Evolutionary conservation across 2,888 invertebrate genomes (phyloP), one percentile per base, ranked within the genome.

Genomic region (Eilema depressum): DNA sequence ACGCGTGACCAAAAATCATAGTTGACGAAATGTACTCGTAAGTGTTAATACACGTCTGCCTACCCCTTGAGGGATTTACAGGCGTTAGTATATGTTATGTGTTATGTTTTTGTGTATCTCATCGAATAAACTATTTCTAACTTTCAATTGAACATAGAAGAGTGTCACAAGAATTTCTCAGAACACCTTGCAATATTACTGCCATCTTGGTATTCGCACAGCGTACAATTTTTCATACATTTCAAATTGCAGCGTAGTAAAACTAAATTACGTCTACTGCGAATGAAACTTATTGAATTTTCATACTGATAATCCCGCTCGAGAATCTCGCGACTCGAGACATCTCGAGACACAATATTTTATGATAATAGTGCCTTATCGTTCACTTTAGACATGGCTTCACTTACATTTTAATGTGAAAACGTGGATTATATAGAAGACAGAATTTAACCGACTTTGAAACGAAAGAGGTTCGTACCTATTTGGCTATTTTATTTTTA

Each of bases 201-300:
- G 17, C 30, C 56, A 8, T 56, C 17, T 25, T 56, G 8, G 8
- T 8, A 53, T 56, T 56, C 56, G 23, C n/a, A 53, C 30, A 14
- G 56, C 28, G 26, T 26, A 47, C 56, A 17, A n/a, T 59, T 37
- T 59, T 66, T 66, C 57, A 17, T 59, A 66, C 37, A 63, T 63
- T 68, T 26, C 47, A 69, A 69, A 69, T 59, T 63, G 68, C 63
- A 63, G 10, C 41, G 28, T 33, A 30, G 28, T n/a, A 59, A 63
- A 69, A 68, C 37, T 56, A 14, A 41, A 63, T 68, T 63, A 68
- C 33, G 25, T 20, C 12, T 26, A 69, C 56, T 33, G 61, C n/a
- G 26, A 26, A 57, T 56, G 26, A 63, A 59, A 26, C 56, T 69
- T 63, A 69, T 69, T 63, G 59, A 69, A 59, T 69, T 69, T 69